Evolutionary conservation across 2,888 invertebrate species (phyloP), one percentile per base, ranked within the genome.

Genomic region (Dryomyza anilis): DNA sequence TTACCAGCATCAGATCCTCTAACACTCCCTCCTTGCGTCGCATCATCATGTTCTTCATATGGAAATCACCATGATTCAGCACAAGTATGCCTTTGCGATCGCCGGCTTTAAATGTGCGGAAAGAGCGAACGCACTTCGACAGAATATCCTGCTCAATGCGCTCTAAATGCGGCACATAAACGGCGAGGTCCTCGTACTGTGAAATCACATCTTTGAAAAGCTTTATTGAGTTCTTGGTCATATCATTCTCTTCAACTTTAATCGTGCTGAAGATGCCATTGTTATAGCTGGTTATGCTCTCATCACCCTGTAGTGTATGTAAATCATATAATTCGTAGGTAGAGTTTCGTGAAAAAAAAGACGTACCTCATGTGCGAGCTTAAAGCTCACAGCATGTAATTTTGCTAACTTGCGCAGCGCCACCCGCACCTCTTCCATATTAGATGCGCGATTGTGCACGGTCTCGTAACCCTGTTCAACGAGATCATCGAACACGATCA

Each of bases 11-110:
- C 76, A 71, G 69, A 25, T 75, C 76, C 7, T 64, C 45, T 1
- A 69, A 55, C 12, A 16, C 10, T 2, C 60, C 66, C 0, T 45
- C 63, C 3, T 25, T 25, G 6, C 72, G 75, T 74, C 76, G 73
- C 69, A 76, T 69, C 19, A 78, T 77, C 6, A 71, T 71, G 1
- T 52, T 50, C 25, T 50, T 50, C 12, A 19, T 4, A 64, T 78
- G 76, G 19, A 69, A 76, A 45, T 78, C 77, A 0, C 76, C 77
- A 53, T 78, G 78, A 43, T 71, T 71, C 1, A 77, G 67, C 23
- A 50, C 23, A 50, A 25, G 25, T 8, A 23, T 50, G 25, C 4
- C 3, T 14, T 1, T 50, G 23, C 6, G 50, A 25, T 6, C n/a
- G 23, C 10, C 25, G 2, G 3, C 25, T 23, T 14, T 50, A 55